Percentiles rank a stretch among this genome's conserved stretches.
Conservation (phyloP, 2,113 vertebrate genomes). For the Myotis brandtii region DNA sequence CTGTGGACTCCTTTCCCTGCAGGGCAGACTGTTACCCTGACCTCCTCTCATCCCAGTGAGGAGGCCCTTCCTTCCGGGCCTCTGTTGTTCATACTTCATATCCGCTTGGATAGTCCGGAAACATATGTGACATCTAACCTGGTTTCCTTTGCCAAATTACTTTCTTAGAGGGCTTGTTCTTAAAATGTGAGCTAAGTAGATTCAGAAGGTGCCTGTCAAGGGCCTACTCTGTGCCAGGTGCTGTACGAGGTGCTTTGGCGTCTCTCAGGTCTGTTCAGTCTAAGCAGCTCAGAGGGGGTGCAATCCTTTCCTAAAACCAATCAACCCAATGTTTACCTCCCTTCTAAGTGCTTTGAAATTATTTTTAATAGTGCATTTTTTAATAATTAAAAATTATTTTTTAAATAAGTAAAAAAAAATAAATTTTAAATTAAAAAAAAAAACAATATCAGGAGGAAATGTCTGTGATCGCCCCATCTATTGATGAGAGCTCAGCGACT, state of each 20-base stretch:
- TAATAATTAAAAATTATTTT: too few relatives aligned
- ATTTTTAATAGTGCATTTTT: not conserved
- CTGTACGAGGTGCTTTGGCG: accelerated
- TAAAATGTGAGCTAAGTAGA: not conserved
- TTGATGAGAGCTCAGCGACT: not conserved
- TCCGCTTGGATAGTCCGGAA: not conserved
- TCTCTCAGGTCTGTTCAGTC: not conserved
- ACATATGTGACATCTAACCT: not conserved
- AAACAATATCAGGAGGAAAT: not conserved
- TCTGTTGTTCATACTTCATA: not conserved
- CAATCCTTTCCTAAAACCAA: not conserved
- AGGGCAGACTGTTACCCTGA: not conserved
- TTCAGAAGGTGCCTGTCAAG: not conserved
- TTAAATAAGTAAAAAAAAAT: too few relatives aligned
- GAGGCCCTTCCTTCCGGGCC: accelerated
- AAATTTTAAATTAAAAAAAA: too few relatives aligned
- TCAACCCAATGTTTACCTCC: not conserved
- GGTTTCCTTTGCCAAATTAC: not conserved
- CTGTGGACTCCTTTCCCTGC: not conserved
- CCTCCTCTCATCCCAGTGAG: accelerated
- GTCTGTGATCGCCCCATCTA: not conserved
- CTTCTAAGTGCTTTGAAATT: not conserved
- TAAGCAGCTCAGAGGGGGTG: not conserved
- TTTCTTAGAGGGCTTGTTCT: not conserved
- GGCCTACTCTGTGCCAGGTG: not conserved